Conservation (phyloP, 1,140 invertebrate genomes). For the Chlorops oryzae region DNA sequence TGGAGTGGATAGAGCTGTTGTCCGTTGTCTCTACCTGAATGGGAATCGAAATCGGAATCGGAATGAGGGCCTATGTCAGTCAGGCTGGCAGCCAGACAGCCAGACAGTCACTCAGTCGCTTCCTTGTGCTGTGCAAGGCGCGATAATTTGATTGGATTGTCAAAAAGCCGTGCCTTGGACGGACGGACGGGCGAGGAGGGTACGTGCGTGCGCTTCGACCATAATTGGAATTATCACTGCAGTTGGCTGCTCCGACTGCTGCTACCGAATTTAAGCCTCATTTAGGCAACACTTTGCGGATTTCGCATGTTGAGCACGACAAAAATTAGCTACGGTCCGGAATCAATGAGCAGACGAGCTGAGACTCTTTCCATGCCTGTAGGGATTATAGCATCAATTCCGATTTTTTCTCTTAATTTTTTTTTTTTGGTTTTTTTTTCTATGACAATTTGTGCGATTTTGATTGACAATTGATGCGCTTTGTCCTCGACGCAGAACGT, state of each 20-base stretch:
- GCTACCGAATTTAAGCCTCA: conserved; percentile 47
- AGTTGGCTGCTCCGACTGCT: conserved; percentile 5
- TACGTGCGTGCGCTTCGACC: conserved; percentile 8
- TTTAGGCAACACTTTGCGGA: conserved; percentile 47
- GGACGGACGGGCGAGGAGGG: conserved; percentile 5
- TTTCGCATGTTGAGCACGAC: conserved; percentile 15
- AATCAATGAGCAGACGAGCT: no score
- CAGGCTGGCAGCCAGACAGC: no score
- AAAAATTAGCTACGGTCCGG: conserved; percentile 22
- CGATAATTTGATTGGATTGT: conserved; percentile 48
- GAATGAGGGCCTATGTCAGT: no score
- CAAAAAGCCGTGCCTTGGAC: conserved; percentile 10
- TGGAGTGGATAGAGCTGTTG: no score
- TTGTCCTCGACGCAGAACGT: neutral
- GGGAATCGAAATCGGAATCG: no score
- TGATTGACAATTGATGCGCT: conserved; percentile 40
- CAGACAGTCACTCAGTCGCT: no score
- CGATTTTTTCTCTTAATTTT: no score
- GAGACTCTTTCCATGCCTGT: no score
- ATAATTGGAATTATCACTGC: conserved; percentile 45
- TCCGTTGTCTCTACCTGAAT: no score
- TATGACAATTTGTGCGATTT: no score
- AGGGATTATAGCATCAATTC: no score
- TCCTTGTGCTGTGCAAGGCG: conserved; percentile 35
- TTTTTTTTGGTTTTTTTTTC: no score